A percentile compares a stretch with the other conserved stretches of the same genome.
phyloP scores from a whole-genome alignment of 2,888 invertebrate species.

The Drosophila rubida region DNA sequence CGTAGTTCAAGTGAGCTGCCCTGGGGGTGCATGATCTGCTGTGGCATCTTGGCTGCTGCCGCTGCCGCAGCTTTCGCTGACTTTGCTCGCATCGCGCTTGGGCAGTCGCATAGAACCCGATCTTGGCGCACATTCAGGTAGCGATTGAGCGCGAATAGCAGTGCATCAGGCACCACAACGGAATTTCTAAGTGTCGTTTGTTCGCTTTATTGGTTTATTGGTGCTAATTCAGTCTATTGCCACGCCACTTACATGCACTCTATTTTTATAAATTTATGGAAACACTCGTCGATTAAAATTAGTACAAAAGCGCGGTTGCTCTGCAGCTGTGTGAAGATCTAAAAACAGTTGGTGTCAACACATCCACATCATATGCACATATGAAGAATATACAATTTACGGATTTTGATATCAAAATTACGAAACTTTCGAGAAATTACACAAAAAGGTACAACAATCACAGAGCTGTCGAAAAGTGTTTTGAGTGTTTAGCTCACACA shows the following conservation, averaged over 20 bases:
- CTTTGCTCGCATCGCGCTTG: slow-evolving; percentile 8
- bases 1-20: slow-evolving; percentile 6
- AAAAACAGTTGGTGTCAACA: neutral
- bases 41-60: neutral
- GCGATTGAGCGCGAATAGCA: slow-evolving; percentile 31
- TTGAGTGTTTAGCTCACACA: neutral
- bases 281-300: neutral
- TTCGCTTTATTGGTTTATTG: too few relatives aligned
- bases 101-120: neutral
- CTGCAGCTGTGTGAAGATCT: neutral
- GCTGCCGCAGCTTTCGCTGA: neutral
- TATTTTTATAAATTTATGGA: slow-evolving; percentile 6
- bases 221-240: neutral
- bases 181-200: slow-evolving; percentile 31
- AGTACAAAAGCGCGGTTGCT: neutral
- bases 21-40: neutral
- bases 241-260: slow-evolving; percentile 54
- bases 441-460: neutral
- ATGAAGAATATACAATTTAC: neutral
- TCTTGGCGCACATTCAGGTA: slow-evolving; percentile 24
- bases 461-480: slow-evolving; percentile 7
- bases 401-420: neutral
- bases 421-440: neutral
- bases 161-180: slow-evolving; percentile 39
- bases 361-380: slow-evolving; percentile 33